A percentile compares a stretch with the other conserved stretches of the same genome.
These are phyloP conservation scores for Daphoenositta chrysoptera DNA, from an alignment of 2,113 vertebrate genomes.

Conservation along the genomic window DNA sequence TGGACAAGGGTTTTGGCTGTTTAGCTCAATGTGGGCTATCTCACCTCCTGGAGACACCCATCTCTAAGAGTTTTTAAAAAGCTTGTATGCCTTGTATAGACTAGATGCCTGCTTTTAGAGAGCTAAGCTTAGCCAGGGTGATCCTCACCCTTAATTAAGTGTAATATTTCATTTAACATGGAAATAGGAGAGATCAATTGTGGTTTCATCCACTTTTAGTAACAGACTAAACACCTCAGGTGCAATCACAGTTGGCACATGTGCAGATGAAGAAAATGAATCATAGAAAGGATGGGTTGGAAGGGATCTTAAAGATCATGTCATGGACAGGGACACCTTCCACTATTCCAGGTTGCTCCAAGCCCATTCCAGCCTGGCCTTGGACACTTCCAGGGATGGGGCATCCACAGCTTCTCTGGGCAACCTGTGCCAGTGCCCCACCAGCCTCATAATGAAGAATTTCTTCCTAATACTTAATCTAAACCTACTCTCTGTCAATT, in stretches of 20 bases:
- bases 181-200: neutral
- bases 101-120: neutral
- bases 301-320: neutral
- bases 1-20: neutral
- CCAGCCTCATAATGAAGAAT: neutral
- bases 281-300: neutral
- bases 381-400: neutral
- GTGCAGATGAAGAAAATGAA: neutral
- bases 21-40: neutral
- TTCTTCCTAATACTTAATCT: neutral
- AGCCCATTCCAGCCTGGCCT: neutral
- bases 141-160: neutral
- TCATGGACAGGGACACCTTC: neutral
- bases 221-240: neutral
- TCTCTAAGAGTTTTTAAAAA: neutral
- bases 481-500: neutral
- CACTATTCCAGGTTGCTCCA: neutral
- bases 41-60: neutral
- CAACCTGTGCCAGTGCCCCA: rapidly evolving
- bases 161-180: neutral
- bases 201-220: neutral
- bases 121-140: neutral
- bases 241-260: neutral
- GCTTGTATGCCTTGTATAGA: neutral
- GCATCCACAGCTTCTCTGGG: neutral